Base-by-base conservation (phyloP, 2,113 vertebrate species). In the Tragelaphus scriptus region DNA sequence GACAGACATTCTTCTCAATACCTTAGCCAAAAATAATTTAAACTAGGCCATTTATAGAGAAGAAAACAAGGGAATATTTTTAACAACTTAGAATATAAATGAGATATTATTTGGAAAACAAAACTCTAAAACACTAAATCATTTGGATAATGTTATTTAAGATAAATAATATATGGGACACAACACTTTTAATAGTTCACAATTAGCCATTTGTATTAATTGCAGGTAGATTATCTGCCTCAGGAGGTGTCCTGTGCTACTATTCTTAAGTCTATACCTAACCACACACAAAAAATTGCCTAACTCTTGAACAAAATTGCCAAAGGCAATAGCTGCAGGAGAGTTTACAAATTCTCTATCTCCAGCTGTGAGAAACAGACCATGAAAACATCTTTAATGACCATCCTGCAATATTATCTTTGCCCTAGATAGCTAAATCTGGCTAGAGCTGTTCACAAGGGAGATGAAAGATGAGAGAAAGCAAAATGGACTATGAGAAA, bases 61-160 rank as follows among this genome's bases (percentile, higher is more conserved):
- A 59, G n/a, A 59, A 85, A 93, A 87, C 47, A 85, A 95, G 26
- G 49, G 26, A 82, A 71, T 95, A 71, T 82, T 94, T 68, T 88
- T 58, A 96, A 81, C 90, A 87, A 53, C 44, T 94, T 59, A 81
- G 28, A 94, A 75, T 63, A 89, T 71, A 91, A 95, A 95, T 55
- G n/a, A 55, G 28, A 97, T 88, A 94, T 21, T 91, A 87, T 90
- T 30, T 92, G 59, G 63, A 96, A 96, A 97, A 96, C 68, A 93
- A 94, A 86, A 80, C 28, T 87, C 80, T 51, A 63, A 96, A 90
- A 93, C 51, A 49, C 49, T 49, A 87, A 80, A 68, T 95, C 32
- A 59, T 16, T 75, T 95, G 47, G 56, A 55, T 89, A 47, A 95
- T 65, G 25, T 30, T 58, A 93, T 79, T 94, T 82, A 88, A 65